Conservation (phyloP, 2,888 invertebrate species). For the Molorchus minor region DNA sequence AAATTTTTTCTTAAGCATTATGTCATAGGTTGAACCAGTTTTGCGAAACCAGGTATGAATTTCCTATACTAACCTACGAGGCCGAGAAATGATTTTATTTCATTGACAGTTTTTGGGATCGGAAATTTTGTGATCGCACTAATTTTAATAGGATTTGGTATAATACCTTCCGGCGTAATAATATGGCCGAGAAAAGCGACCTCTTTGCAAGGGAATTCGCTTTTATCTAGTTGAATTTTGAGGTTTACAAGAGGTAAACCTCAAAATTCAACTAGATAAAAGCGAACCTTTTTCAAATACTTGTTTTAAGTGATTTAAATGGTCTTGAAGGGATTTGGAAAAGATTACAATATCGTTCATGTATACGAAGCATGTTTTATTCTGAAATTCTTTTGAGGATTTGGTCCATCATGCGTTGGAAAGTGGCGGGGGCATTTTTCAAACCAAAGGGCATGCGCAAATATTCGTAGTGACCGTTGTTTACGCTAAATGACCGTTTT, state of each 20-base stretch:
- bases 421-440: slow-evolving; percentile 42
- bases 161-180: slow-evolving; percentile 16
- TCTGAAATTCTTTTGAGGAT: not conserved
- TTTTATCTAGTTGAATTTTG: slow-evolving; percentile 19
- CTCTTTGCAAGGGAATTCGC: slow-evolving; percentile 28
- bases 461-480: too few relatives aligned
- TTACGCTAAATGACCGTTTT: not conserved
- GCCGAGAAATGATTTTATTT: slow-evolving; percentile 47
- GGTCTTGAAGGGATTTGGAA: slow-evolving; percentile 20
- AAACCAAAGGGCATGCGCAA: slow-evolving; percentile 39
- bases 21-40: slow-evolving; percentile 31
- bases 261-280: too few relatives aligned
- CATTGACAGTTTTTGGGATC: slow-evolving; percentile 36
- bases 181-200: slow-evolving; percentile 32
- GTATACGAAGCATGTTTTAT: slow-evolving; percentile 14
- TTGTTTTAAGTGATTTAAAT: slow-evolving; percentile 15
- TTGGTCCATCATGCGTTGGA: slow-evolving; percentile 42
- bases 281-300: slow-evolving; percentile 25
- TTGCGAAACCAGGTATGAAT: slow-evolving; percentile 30
- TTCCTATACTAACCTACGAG: slow-evolving; percentile 36
- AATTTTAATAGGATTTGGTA: slow-evolving; percentile 20
- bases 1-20: slow-evolving; percentile 25
- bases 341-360: slow-evolving; percentile 32
- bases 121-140: slow-evolving; percentile 18
- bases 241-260: slow-evolving; percentile 18